phyloP scores from a whole-genome alignment of 2,888 invertebrate species.

The Pogonocherus hispidulus region DNA sequence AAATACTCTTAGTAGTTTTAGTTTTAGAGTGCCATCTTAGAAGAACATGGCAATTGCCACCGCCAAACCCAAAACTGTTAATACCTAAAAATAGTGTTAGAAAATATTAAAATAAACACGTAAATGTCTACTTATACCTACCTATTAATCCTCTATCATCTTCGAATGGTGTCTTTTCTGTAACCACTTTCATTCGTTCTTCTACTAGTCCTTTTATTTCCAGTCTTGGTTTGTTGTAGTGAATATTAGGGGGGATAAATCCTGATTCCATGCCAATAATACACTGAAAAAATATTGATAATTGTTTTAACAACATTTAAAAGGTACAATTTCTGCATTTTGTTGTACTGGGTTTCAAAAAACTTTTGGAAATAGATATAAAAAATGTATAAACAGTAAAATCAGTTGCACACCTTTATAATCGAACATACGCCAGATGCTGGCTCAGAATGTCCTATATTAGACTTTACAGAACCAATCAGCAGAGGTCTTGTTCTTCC shows the following conservation, averaged over 20 bases:
- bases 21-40: conserved; percentile 74
- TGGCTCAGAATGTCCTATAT: conserved; percentile 94
- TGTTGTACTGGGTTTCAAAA: no score
- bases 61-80: conserved; percentile 96
- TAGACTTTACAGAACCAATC: conserved; percentile 94
- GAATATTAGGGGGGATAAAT: conserved; percentile 87
- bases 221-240: conserved; percentile 72
- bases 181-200: conserved; percentile 79
- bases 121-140: conserved; percentile 20
- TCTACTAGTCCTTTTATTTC: conserved; percentile 75
- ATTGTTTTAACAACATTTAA: neutral
- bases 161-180: conserved; percentile 77
- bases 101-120: neutral
- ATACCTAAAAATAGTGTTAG: conserved; percentile 75
- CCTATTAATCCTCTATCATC: conserved; percentile 80
- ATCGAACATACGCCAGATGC: conserved; percentile 86
- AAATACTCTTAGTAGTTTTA: conserved; percentile 75
- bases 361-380: conserved; percentile 43
- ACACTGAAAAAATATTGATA: conserved; percentile 41
- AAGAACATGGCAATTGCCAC: conserved; percentile 84
- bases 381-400: conserved; percentile 31
- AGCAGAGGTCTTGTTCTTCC: conserved; percentile 78
- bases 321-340: neutral
- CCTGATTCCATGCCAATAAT: conserved; percentile 81
- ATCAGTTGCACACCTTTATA: conserved; percentile 82